Conservation (phyloP, 2,888 invertebrate species). For the Trachelus troglodyta region DNA sequence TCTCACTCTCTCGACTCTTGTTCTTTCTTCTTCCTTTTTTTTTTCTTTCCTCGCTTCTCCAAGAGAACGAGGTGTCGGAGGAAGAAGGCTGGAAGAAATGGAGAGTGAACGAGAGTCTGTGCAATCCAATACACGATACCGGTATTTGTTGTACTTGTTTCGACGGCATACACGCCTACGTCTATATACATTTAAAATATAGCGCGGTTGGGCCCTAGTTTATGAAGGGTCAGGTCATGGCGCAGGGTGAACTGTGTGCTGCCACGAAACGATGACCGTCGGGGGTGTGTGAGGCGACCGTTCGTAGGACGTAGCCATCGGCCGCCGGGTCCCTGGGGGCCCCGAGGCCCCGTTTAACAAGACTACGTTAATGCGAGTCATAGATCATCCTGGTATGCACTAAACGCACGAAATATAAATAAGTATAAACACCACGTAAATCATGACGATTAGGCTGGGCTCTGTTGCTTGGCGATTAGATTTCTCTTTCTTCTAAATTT, state of each 20-base stretch:
- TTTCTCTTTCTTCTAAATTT: neutral
- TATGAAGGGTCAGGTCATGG: constrained; percentile 65
- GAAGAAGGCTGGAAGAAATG: constrained; percentile 4
- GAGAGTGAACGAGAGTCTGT: constrained; percentile 7
- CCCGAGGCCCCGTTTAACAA: constrained; percentile 63
- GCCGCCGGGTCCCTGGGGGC: constrained; percentile 34
- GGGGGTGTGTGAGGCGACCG: constrained; percentile 32
- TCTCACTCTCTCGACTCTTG: constrained; percentile 25
- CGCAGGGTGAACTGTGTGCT: constrained; percentile 34
- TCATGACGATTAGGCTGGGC: constrained; percentile 51
- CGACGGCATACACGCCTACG: constrained; percentile 63
- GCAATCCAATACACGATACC: constrained; percentile 49
- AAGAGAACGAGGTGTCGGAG: constrained; percentile 52
- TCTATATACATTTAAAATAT: constrained; percentile 64
- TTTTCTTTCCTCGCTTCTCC: constrained; percentile 33
- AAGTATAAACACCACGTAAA: constrained; percentile 64
- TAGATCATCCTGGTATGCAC: constrained; percentile 62
- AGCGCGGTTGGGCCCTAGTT: constrained; percentile 64
- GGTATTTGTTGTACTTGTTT: constrained; percentile 58
- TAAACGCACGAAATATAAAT: constrained; percentile 63
- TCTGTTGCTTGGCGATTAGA: neutral
- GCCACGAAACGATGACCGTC: constrained; percentile 23
- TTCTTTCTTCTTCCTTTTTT: neutral
- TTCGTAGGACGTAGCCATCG: constrained; percentile 23
- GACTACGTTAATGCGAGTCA: constrained; percentile 64